These are phyloP conservation scores for Diadumene lineata DNA, from an alignment of 92 coral and sea anemone species.

Conservation along the genomic window DNA sequence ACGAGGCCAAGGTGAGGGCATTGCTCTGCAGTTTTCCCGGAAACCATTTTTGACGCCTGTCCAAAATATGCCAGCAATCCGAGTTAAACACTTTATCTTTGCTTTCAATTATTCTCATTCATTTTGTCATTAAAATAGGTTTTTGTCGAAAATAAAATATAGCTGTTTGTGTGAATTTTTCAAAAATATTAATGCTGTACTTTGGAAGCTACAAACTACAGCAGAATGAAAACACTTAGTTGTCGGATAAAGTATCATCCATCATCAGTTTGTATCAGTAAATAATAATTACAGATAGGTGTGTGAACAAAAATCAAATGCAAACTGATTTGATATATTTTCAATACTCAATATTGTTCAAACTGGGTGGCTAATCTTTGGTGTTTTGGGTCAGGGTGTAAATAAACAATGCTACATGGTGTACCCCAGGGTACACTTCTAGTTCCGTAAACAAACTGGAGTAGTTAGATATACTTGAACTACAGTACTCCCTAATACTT, in stretches of 20 bases:
- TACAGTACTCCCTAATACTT: background rate
- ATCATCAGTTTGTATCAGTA: too few species aligned
- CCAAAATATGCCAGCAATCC: slow-evolving; percentile 32
- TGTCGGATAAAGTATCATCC: too few species aligned
- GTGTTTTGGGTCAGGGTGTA: background rate
- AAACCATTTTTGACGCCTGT: slow-evolving; percentile 38
- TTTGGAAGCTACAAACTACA: too few species aligned
- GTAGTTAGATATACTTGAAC: background rate
- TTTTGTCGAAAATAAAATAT: too few species aligned
- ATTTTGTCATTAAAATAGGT: background rate
- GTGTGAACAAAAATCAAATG: too few species aligned
- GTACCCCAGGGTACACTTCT: slow-evolving; percentile 1
- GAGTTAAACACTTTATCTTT: background rate
- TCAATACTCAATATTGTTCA: too few species aligned
- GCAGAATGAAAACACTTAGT: too few species aligned
- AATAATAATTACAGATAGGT: too few species aligned
- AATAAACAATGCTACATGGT: background rate
- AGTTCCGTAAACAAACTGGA: background rate
- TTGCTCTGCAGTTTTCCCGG: slow-evolving; percentile 24
- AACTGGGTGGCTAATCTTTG: background rate
- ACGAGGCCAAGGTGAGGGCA: slow-evolving; percentile 32
- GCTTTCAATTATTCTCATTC: background rate
- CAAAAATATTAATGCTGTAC: too few species aligned
- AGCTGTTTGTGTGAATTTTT: too few species aligned
- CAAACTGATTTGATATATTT: too few species aligned